A percentile compares a stretch with the other conserved stretches of the same genome.
Conservation (phyloP, 1,140 invertebrate genomes). For the Euglossa dilemma region DNA sequence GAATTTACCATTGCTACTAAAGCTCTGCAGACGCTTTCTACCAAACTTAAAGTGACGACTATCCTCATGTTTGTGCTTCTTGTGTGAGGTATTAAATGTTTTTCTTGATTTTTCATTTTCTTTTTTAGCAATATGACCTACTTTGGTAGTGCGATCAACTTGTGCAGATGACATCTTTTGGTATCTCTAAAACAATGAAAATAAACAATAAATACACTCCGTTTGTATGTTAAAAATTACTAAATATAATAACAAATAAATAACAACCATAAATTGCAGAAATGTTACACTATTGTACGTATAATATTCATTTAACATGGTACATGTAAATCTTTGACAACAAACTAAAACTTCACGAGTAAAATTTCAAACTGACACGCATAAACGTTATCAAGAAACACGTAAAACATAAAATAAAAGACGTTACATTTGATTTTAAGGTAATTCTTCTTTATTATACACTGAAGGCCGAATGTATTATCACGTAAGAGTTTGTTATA, state of each 20-base stretch:
- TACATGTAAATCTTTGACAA: neutral
- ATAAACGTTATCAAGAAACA: neutral
- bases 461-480: neutral
- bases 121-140: slow-evolving; percentile 72
- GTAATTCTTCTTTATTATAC: neutral
- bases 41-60: slow-evolving; percentile 79
- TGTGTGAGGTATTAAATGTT: slow-evolving; percentile 70
- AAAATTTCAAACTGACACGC: neutral
- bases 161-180: slow-evolving; percentile 74
- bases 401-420: neutral
- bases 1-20: slow-evolving; percentile 80
- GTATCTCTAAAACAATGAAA: slow-evolving; percentile 21
- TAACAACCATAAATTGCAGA: neutral
- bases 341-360: neutral
- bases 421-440: neutral
- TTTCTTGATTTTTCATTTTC: slow-evolving; percentile 77
- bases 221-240: neutral
- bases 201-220: neutral
- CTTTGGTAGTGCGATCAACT: slow-evolving; percentile 73
- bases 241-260: neutral
- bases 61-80: slow-evolving; percentile 81
- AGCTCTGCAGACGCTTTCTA: slow-evolving; percentile 83
- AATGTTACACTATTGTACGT: neutral
- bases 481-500: neutral
- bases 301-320: neutral